Conservation (phyloP, 2,797 vertebrate genomes). For the Myoxocephalus aenaeus region DNA sequence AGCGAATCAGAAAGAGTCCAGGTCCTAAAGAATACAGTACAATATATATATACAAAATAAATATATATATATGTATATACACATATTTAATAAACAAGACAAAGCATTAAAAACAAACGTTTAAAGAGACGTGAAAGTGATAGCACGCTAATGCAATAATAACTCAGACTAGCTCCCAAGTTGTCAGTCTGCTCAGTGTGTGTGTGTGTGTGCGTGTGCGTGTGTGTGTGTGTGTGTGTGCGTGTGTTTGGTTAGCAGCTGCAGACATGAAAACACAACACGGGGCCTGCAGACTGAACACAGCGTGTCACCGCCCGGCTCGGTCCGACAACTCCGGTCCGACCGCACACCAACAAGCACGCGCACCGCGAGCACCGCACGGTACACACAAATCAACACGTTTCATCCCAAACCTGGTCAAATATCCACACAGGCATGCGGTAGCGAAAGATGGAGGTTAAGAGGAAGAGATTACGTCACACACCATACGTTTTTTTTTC, state of each 20-base stretch:
- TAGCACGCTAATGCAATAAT: background rate
- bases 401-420: conserved; percentile 70
- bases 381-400: background rate
- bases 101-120: rapidly evolving
- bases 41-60: no score
- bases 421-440: conserved; percentile 74
- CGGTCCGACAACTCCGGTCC: background rate
- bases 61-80: no score
- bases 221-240: background rate
- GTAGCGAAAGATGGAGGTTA: conserved; percentile 74
- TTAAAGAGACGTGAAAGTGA: background rate
- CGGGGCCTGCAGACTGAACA: conserved; percentile 11
- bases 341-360: background rate
- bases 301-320: background rate
- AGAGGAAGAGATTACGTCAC: conserved; percentile 74
- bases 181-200: conserved; percentile 8
- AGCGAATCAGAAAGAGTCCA: background rate
- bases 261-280: conserved; percentile 59
- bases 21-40: background rate
- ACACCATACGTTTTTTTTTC: conserved; percentile 48
- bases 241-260: conserved; percentile 22
- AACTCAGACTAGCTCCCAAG: background rate
- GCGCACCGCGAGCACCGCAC: background rate
- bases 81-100: background rate
- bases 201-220: background rate